phyloP scores from a whole-genome alignment of 2,113 vertebrate genomes.

The Pelmatolapia mariae region DNA sequence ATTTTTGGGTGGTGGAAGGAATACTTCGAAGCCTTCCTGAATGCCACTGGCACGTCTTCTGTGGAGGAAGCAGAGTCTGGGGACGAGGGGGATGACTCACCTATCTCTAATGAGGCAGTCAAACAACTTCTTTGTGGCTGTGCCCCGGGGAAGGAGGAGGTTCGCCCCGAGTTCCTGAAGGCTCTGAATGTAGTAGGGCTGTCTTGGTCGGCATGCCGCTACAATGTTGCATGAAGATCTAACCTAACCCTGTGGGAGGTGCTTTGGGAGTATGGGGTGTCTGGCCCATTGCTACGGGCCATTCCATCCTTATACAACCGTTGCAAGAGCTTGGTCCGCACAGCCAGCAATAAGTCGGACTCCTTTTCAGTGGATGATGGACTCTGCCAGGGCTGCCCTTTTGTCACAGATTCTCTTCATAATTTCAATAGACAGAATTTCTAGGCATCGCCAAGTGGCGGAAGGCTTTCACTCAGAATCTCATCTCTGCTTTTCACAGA shows the following conservation, averaged over 20 bases:
- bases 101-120: background rate
- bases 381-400: background rate
- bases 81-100: background rate
- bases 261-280: background rate
- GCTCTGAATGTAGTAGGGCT: background rate
- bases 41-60: background rate
- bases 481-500: background rate
- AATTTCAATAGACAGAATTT: background rate
- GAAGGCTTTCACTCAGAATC: background rate
- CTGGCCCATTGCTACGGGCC: background rate
- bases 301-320: rapidly evolving
- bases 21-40: background rate
- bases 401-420: background rate
- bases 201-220: background rate
- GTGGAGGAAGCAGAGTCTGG: background rate
- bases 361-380: background rate
- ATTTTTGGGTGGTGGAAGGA: background rate
- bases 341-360: background rate
- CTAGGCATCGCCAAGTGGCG: background rate
- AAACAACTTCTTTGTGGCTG: background rate
- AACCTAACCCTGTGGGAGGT: background rate
- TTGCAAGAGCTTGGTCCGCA: background rate
- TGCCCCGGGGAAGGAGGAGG: background rate
- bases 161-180: background rate
- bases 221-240: background rate